Percentiles rank a stretch among this genome's conserved stretches.
Conservation (phyloP, 2,797 vertebrate genomes). For the Spatula versicolor region DNA sequence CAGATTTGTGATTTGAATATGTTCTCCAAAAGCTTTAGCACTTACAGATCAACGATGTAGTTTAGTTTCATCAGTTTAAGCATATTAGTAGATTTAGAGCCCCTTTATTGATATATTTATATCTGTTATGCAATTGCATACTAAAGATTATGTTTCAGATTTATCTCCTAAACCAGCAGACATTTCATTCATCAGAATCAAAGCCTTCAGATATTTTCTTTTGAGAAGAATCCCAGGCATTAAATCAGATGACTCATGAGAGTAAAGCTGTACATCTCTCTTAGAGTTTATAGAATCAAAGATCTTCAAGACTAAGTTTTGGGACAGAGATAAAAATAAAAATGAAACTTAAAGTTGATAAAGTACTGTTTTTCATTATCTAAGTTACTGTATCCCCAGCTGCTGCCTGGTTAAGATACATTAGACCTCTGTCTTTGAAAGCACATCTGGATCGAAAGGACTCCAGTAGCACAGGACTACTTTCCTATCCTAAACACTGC, state of each 20-base stretch:
- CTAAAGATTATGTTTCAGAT: background rate
- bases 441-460: background rate
- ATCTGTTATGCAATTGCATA: background rate
- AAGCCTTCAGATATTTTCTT: background rate
- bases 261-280: background rate
- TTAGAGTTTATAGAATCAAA: background rate
- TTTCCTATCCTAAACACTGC: background rate
- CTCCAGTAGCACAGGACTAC: background rate
- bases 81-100: background rate
- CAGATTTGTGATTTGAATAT: constrained; percentile 21
- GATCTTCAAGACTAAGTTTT: background rate
- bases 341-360: background rate
- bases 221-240: background rate
- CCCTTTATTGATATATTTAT: background rate
- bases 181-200: background rate
- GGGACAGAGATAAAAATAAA: background rate
- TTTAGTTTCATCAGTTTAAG: background rate
- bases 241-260: background rate
- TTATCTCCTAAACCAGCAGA: background rate
- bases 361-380: background rate
- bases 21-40: background rate
- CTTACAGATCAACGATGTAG: background rate
- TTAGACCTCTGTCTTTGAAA: accelerated
- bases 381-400: background rate
- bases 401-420: background rate